Percentiles rank a stretch among this genome's conserved stretches.
Evolutionary conservation across 2,888 invertebrate genomes (phyloP).

Genomic region (Anthophora plumipes): DNA sequence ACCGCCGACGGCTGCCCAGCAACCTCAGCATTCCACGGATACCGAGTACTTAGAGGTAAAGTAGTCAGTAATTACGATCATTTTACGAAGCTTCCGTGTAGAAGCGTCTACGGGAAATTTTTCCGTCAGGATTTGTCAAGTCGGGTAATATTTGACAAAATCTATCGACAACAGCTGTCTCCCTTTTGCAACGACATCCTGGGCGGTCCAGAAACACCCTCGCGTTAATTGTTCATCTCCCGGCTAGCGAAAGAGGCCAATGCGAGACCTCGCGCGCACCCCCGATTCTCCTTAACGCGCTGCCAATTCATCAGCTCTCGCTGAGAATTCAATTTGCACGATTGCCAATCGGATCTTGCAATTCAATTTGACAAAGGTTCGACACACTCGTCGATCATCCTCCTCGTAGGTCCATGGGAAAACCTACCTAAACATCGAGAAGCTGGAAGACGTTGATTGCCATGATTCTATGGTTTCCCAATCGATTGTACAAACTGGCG

Average conservation of each 20-base stretch:
- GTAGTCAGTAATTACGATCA: background rate
- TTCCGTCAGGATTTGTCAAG: too few relatives aligned
- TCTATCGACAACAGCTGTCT: slow-evolving; percentile 38
- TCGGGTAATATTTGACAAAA: slow-evolving; percentile 44
- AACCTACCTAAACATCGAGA: background rate
- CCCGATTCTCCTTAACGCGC: slow-evolving; percentile 70
- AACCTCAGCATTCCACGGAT: slow-evolving; percentile 78
- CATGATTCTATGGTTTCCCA: background rate
- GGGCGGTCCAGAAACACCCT: slow-evolving; percentile 80
- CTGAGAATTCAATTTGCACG: slow-evolving; percentile 78
- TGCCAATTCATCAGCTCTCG: slow-evolving; percentile 67
- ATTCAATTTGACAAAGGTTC: slow-evolving; percentile 65
- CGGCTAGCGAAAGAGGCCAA: slow-evolving; percentile 77
- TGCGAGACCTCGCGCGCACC: slow-evolving; percentile 63
- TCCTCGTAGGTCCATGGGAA: background rate
- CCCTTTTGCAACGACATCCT: slow-evolving; percentile 77
- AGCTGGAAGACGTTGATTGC: background rate
- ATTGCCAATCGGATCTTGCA: slow-evolving; percentile 81
- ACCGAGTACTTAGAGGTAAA: slow-evolving; percentile 83
- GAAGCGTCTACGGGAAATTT: slow-evolving; percentile 58
- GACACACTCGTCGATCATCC: background rate
- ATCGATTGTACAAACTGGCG: background rate
- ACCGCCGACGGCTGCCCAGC: slow-evolving; percentile 75
- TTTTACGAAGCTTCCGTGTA: too few relatives aligned
- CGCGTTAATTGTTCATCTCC: slow-evolving; percentile 84